A percentile compares a stretch with the other conserved stretches of the same genome.
Evolutionary conservation across 2,113 vertebrate species (phyloP).

Genomic region (Ptilonorhynchus violaceus): DNA sequence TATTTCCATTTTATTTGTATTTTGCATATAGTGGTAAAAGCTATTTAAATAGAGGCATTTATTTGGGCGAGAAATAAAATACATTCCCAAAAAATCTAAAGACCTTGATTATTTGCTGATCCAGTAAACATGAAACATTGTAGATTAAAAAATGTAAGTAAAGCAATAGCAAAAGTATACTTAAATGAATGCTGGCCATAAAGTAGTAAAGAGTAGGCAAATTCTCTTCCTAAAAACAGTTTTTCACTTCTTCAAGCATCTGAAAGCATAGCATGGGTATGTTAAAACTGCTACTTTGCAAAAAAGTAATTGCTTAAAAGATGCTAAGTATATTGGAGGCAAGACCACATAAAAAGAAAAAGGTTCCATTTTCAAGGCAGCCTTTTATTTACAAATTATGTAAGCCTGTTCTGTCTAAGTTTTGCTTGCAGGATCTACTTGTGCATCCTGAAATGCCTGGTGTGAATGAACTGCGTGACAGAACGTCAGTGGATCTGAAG

Average conservation of each 20-base stretch:
- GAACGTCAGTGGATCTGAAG: constrained; percentile 12
- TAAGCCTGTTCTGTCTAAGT: background rate
- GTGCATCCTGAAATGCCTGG: background rate
- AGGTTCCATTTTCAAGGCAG: background rate
- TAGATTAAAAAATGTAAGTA: constrained; percentile 48
- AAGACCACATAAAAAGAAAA: background rate
- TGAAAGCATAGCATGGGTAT: background rate
- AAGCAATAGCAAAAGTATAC: constrained; percentile 9
- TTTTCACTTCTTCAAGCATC: background rate
- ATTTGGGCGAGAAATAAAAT: constrained; percentile 46
- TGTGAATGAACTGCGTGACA: background rate
- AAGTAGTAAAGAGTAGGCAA: constrained; percentile 5
- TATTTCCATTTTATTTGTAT: constrained; percentile 70
- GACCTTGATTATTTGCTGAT: constrained; percentile 72
- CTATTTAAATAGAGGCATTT: constrained; percentile 67
- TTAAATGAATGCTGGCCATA: background rate
- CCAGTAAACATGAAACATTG: constrained; percentile 53
- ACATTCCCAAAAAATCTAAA: constrained; percentile 58
- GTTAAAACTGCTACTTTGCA: background rate
- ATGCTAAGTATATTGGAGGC: background rate
- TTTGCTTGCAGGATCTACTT: background rate
- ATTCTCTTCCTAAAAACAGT: background rate
- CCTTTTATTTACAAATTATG: background rate
- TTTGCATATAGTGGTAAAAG: constrained; percentile 57
- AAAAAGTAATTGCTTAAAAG: constrained; percentile 21